phyloP scores from a whole-genome alignment of 2,888 invertebrate species.

The Diarsia rubi region DNA sequence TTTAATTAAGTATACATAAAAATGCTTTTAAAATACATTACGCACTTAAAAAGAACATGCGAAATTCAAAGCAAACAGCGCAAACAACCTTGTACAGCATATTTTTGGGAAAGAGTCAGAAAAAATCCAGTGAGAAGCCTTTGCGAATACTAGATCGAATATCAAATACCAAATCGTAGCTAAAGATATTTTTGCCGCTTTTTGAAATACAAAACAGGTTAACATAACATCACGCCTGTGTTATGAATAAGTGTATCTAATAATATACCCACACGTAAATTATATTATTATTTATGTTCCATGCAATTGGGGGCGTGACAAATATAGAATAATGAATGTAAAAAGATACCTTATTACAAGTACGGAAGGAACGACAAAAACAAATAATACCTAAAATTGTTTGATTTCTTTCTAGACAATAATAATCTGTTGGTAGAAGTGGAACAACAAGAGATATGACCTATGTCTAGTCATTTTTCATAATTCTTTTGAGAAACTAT shows the following conservation, averaged over 20 bases:
- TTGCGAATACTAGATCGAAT: slow-evolving; percentile 8
- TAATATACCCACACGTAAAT: too few relatives aligned
- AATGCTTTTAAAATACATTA: slow-evolving; percentile 5
- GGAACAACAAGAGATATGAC: not conserved
- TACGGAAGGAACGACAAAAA: not conserved
- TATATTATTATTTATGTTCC: too few relatives aligned
- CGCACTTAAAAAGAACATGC: not conserved
- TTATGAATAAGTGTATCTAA: too few relatives aligned
- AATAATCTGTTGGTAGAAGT: not conserved
- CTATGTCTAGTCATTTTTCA: not conserved
- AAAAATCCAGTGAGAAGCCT: slow-evolving; percentile 4
- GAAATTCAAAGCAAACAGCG: slow-evolving; percentile 18
- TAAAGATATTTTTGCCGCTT: not conserved
- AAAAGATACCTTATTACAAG: not conserved
- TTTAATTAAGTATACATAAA: not conserved
- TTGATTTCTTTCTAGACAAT: not conserved
- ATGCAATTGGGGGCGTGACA: too few relatives aligned
- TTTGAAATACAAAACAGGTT: not conserved
- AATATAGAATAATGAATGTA: too few relatives aligned
- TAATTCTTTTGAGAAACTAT: too few relatives aligned
- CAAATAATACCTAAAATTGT: too few relatives aligned
- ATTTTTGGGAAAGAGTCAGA: slow-evolving; percentile 15
- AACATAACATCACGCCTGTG: too few relatives aligned
- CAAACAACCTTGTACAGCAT: not conserved
- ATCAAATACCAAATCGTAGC: not conserved